phyloP scores from a whole-genome alignment of 1,140 invertebrate species.

The Anastrepha obliqua region DNA sequence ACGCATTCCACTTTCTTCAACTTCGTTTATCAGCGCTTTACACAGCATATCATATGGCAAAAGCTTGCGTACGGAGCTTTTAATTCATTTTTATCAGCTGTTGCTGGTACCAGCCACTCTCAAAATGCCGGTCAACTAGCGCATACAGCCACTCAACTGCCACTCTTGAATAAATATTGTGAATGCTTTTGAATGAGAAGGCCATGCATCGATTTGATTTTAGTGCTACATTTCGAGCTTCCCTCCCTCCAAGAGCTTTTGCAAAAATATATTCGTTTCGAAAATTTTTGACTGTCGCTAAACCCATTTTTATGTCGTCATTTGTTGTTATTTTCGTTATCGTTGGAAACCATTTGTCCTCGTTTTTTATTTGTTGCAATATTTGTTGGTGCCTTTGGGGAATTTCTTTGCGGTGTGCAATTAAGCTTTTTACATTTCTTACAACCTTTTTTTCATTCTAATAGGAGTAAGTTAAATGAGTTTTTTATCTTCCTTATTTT shows the following conservation, averaged over 20 bases:
- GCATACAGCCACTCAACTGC: background rate
- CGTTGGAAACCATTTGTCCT: background rate
- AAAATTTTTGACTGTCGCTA: background rate
- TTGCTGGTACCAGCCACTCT: background rate
- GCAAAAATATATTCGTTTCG: background rate
- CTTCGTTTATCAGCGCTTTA: background rate
- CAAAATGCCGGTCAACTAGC: background rate
- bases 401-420: background rate
- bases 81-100: background rate
- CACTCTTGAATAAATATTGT: background rate
- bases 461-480: too few relatives aligned
- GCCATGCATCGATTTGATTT: conserved; percentile 3
- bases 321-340: background rate
- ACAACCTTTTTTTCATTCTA: too few relatives aligned
- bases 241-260: background rate
- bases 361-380: background rate
- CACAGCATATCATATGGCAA: background rate
- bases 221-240: background rate
- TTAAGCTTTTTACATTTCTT: background rate
- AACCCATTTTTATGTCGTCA: background rate
- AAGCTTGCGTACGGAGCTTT: background rate
- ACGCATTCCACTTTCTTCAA: background rate
- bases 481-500: too few relatives aligned
- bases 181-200: background rate
- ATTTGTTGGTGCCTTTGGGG: background rate